Evolutionary conservation across 2,113 vertebrate species (phyloP), one percentile per base, ranked within the genome.

Genomic region (Stigmatopora nigra): DNA sequence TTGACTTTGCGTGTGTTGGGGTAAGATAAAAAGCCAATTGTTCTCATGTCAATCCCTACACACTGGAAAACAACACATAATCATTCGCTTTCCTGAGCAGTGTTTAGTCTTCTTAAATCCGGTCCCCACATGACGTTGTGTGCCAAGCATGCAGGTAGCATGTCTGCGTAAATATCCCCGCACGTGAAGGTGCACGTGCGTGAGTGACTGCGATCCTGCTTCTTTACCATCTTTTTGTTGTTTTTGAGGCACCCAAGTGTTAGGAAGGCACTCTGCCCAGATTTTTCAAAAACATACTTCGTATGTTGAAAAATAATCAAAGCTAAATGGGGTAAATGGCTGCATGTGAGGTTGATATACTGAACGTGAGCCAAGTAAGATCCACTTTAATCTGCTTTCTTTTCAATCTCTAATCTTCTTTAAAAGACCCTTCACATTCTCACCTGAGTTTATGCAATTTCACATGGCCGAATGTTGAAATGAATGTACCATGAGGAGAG

Each of bases 81-180:
- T 77, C 71, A 25, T 76, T 70, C 60, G 52, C 47, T 68, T 58
- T 68, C 64, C 65, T 10, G 64, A 76, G 72, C 22, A 51, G 73
- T 51, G 61, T 63, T 47, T 49, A 48, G 67, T 45, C 61, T 62
- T 35, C 47, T 0, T 52, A 84, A 85, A 85, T 84, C 80, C 71
- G 11, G 19, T 25, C 5, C 19, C 62, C 59, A 72, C 79, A 75
- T 67, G 78, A 51, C 71, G 17, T 19, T 16, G 48, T 59, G 31
- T 52, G 55, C 13, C 68, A 51, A 16, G 20, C 57, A n/a, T 55
- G 44, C 64, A n/a, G 3, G 65, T 16, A 73, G 51, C 60, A 74
- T 52, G 15, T 41, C n/a, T 25, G 74, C 70, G 58, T 78, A 61
- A 10, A 22, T 69, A 69, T 44, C 10, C 3, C 15, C 47, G 67